These are phyloP conservation scores for Tinamus major DNA, from an alignment of 2,797 vertebrate genomes.

Conservation along the genomic window DNA sequence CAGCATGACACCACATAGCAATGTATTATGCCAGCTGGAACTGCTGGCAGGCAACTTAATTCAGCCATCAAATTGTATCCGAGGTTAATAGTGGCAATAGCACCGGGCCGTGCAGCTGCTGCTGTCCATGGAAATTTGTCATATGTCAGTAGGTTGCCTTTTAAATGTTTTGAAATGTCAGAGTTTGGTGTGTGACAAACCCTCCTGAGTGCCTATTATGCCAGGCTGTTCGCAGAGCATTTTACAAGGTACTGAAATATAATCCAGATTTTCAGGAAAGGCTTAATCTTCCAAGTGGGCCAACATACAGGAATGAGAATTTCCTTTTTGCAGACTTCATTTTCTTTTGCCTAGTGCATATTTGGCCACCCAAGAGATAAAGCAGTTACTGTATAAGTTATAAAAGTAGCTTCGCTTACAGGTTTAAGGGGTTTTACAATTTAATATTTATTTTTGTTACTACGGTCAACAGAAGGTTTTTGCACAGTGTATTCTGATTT, in stretches of 20 bases:
- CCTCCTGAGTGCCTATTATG: background rate
- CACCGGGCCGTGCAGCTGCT: conserved; percentile 51
- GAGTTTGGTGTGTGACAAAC: conserved; percentile 19
- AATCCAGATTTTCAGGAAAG: background rate
- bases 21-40: conserved; percentile 70
- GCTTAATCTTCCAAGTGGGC: background rate
- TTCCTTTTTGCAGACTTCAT: background rate
- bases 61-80: conserved; percentile 55
- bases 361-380: conserved; percentile 45
- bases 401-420: conserved; percentile 19
- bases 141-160: conserved; percentile 42
- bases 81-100: conserved; percentile 64
- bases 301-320: background rate
- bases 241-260: background rate
- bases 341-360: conserved; percentile 16
- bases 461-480: background rate
- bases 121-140: conserved; percentile 58
- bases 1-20: conserved; percentile 45
- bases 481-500: conserved; percentile 10
- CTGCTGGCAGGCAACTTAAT: conserved; percentile 71
- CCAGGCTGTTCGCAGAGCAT: background rate
- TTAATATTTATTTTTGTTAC: conserved; percentile 42
- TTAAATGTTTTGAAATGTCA: conserved; percentile 48
- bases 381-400: background rate
- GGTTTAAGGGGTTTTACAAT: background rate